Percentiles rank a stretch among this genome's conserved stretches.
These are phyloP conservation scores for Drosophila nigritarsus DNA, from an alignment of 2,888 invertebrate species.

Conservation along the genomic window DNA sequence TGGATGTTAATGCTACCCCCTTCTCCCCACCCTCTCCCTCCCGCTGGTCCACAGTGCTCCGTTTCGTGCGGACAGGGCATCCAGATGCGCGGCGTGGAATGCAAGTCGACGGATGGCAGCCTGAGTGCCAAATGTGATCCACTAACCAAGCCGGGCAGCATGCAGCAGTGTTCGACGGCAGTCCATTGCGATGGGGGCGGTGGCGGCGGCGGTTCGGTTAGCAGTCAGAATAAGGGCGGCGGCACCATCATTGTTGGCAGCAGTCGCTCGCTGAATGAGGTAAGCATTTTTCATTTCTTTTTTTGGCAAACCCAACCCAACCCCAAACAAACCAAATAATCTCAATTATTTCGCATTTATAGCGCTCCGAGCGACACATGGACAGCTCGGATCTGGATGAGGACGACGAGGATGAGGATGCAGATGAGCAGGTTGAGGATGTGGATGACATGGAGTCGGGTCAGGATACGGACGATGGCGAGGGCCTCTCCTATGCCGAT, in stretches of 20 bases:
- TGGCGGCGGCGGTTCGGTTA: constrained; percentile 34
- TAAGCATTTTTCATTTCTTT: constrained; percentile 26
- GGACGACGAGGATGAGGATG: constrained; percentile 74
- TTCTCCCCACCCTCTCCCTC: neutral
- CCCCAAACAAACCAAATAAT: constrained; percentile 11
- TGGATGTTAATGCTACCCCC: constrained; percentile 15
- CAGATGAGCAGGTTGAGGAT: constrained; percentile 78
- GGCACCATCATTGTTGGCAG: constrained; percentile 82
- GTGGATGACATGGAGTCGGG: constrained; percentile 76
- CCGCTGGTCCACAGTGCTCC: constrained; percentile 90
- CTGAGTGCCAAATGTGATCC: constrained; percentile 89
- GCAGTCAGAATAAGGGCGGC: constrained; percentile 66
- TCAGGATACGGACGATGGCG: constrained; percentile 76
- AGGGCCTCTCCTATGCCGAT: constrained; percentile 82
- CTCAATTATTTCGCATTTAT: constrained; percentile 7
- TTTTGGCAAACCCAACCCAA: constrained; percentile 11
- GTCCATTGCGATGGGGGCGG: constrained; percentile 88
- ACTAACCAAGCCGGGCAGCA: constrained; percentile 88
- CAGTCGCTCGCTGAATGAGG: constrained; percentile 77
- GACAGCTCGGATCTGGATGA: constrained; percentile 75
- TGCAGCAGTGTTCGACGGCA: constrained; percentile 91
- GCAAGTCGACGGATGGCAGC: constrained; percentile 88
- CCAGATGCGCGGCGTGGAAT: constrained; percentile 93
- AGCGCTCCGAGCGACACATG: constrained; percentile 74
- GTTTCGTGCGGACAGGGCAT: constrained; percentile 95